Base-by-base conservation (phyloP, 2,113 vertebrate species). In the Aspidoscelis tigris region DNA sequence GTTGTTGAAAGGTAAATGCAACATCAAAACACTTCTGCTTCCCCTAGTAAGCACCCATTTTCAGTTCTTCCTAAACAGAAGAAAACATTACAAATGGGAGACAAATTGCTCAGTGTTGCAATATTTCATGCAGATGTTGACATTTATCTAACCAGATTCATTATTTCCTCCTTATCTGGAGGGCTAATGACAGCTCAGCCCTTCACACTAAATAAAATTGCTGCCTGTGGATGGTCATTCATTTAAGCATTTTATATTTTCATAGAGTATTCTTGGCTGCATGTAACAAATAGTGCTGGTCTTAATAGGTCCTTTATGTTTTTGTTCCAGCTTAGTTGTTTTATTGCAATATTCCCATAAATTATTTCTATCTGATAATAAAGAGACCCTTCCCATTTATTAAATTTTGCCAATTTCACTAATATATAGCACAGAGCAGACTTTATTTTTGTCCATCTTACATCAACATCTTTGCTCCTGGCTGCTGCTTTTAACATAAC, bases 111-210 rank as follows among this genome's bases (percentile, higher is more conserved):
- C 64, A 76, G 55, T n/a, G 75, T 50, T 84, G 83, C 85, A 88
- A 85, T 93, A 92, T 91, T 94, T 93, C 93, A 93, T 93, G 93
- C 88, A 91, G 18, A 91, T 74, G 43, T 73, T 84, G 87, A 79
- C 87, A 86, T 85, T 91, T 88, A 68, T 1, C 79, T 90, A 78
- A 93, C 78, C 73, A 93, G 91, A 91, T 86, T 91, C 81, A 91
- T 93, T 93, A 90, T 91, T 95, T 92, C 89, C 11, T 75, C 84
- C 92, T 88, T 91, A 92, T 81, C 83, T 85, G 41, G 55, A 70
- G 87, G 93, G 90, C 91, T 93, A 88, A 71, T 89, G 89, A 88
- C 73, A 94, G 41, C 76, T 93, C 84, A 88, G 74, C 47, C 18
- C 88, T 90, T 87, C 75, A 87, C 41, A 77, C 44, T 73, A 93